Percentiles rank a stretch among this genome's conserved stretches.
These are phyloP conservation scores for Drosophila aff. DNA, from an alignment of 1,140 invertebrate species.

Conservation along the genomic window DNA sequence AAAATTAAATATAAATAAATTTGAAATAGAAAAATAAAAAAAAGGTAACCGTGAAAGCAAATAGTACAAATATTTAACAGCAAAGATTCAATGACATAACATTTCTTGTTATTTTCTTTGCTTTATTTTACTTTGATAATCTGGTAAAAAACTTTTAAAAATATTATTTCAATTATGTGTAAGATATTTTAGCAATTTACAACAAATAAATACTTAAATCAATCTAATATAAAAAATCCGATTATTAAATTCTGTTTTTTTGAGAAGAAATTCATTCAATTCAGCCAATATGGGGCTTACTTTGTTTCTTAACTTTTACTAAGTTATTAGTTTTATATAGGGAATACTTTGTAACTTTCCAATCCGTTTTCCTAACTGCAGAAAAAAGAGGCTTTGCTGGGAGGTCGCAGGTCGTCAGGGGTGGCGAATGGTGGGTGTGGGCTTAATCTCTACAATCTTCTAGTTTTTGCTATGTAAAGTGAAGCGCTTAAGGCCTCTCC, in stretches of 20 bases:
- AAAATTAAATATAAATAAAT: neutral
- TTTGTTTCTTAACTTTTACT: no score
- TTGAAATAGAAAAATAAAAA: neutral
- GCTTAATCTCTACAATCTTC: conserved; percentile 74
- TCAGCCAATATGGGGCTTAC: no score
- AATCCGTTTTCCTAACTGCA: neutral
- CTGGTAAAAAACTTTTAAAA: no score
- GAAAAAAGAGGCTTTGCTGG: conserved; percentile 4
- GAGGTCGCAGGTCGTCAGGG: conserved; percentile 21
- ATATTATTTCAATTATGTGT: no score
- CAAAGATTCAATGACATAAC: neutral
- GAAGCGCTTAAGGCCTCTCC: conserved; percentile 63
- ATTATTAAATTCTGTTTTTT: neutral
- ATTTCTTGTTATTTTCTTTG: no score
- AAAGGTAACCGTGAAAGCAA: neutral
- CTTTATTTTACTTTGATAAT: no score
- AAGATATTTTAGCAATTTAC: neutral
- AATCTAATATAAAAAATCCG: neutral
- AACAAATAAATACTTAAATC: neutral
- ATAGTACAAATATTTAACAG: neutral
- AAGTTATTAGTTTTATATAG: no score
- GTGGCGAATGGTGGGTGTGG: conserved; percentile 18
- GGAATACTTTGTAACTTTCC: no score
- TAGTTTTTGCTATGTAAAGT: conserved; percentile 79
- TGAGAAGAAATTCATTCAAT: fast-evolving